Percentiles rank a stretch among this genome's conserved stretches.
Conservation (phyloP, 1,140 invertebrate genomes). For the Bombus polaris region DNA sequence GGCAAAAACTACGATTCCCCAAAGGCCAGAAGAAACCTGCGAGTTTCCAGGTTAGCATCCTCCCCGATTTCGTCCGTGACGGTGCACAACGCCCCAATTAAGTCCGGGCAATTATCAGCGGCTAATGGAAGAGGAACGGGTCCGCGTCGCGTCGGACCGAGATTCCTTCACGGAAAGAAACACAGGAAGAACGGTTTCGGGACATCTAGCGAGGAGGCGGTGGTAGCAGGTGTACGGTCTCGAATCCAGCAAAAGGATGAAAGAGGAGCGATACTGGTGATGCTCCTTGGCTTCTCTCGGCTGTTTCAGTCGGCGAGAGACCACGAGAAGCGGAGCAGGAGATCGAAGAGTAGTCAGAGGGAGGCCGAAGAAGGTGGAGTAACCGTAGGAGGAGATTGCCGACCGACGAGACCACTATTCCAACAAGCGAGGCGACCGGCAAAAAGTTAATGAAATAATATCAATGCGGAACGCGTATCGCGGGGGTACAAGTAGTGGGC, state of each 20-base stretch:
- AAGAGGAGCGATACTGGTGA: constrained; percentile 2
- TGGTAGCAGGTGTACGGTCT: constrained; percentile 52
- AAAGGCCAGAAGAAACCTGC: not conserved
- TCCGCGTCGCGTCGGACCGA: constrained; percentile 20
- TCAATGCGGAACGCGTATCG: constrained; percentile 81
- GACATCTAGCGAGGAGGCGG: constrained; percentile 30
- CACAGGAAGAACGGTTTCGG: constrained; percentile 43
- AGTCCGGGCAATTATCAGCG: constrained; percentile 46
- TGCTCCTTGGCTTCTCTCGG: not conserved
- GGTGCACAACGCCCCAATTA: constrained; percentile 41
- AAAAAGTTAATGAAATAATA: constrained; percentile 83
- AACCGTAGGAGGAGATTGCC: constrained; percentile 64
- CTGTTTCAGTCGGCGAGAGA: not conserved
- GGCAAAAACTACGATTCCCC: not conserved
- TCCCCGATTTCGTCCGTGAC: constrained; percentile 29
- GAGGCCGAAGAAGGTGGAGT: constrained; percentile 51
- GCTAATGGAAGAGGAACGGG: constrained; percentile 47
- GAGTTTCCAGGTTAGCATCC: not conserved
- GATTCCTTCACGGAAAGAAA: constrained; percentile 48
- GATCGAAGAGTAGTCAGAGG: constrained; percentile 16
- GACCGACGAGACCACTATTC: constrained; percentile 71
- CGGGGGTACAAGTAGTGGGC: constrained; percentile 79
- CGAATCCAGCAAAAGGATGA: constrained; percentile 42
- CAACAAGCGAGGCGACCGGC: constrained; percentile 67
- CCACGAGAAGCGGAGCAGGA: constrained; percentile 32